Evolutionary conservation across 2,797 vertebrate species (phyloP), one percentile per base, ranked within the genome.

Genomic region (Menidia menidia): DNA sequence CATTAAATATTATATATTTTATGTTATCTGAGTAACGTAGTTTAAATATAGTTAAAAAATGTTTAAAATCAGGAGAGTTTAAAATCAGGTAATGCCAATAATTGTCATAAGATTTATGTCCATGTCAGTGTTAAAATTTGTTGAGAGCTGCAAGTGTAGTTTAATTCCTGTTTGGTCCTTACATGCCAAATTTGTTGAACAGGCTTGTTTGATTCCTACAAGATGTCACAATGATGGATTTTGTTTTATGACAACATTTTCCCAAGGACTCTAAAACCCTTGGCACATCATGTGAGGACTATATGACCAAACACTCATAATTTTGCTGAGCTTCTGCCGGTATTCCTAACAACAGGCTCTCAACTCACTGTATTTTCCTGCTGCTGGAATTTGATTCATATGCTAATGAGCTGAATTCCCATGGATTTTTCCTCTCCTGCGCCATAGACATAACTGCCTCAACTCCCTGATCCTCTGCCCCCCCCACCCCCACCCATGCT

Each of bases 351-450:
- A 81, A 81, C 71, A 4, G 62, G 55, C 71, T 77, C 52, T 62
- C 66, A 75, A 81, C 75, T 81, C 72, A 64, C 71, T 77, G 56
- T 84, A 50, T 87, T 85, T 77, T 86, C 74, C 68, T 83, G 72
- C 77, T 89, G 84, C 57, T 83, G 90, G 86, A 92, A 93, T 91
- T 80, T 82, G 33, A 92, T 94, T 93, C 86, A 92, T 82, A 91
- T 93, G 88, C 71, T 87, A 93, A 93, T 91, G 66, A 85, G 69
- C 12, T 44, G 1, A 70, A 87, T 90, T 90, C 87, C 87, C 80
- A 90, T 87, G 83, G 78, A 79, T 81, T 83, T 82, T 59, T 73
- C 25, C 73, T 83, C 81, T 81, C 81, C 78, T 78, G 77, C 75
- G 76, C 72, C 35, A 60, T 64, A 82, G 67, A 88, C 86, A 83